phyloP scores from a whole-genome alignment of 2,113 vertebrate species.

The Noctilio leporinus region DNA sequence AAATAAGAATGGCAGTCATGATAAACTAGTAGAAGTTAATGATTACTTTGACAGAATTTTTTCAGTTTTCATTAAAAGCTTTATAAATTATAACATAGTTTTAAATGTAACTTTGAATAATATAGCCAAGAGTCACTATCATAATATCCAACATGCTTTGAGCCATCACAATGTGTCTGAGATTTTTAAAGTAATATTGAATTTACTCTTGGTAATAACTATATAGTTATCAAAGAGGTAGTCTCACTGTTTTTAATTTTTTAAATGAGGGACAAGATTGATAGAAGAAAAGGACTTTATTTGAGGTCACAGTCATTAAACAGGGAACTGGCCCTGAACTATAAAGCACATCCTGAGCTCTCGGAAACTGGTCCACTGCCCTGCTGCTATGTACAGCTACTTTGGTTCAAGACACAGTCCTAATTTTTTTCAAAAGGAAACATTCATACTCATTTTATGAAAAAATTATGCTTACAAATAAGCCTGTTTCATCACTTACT shows the following conservation, averaged over 20 bases:
- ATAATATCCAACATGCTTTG: background rate
- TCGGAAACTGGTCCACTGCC: no score
- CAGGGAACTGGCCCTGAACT: background rate
- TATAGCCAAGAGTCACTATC: background rate
- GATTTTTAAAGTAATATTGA: background rate
- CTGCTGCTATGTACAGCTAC: background rate
- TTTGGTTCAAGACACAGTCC: background rate
- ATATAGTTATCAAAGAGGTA: background rate
- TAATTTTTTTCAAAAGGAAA: background rate
- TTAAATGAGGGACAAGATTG: background rate
- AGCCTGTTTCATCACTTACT: background rate
- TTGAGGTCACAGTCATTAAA: background rate
- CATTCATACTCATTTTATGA: background rate
- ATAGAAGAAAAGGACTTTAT: background rate
- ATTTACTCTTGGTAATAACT: background rate
- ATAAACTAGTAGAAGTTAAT: background rate
- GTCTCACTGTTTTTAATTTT: background rate
- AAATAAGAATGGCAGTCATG: background rate
- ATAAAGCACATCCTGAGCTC: fast-evolving
- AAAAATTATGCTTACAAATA: background rate
- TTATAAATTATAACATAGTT: background rate
- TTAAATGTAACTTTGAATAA: background rate
- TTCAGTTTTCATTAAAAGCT: background rate
- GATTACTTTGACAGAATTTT: background rate
- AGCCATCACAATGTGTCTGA: background rate